phyloP scores from a whole-genome alignment of 2,113 vertebrate genomes.

The Probosciger aterrimus region DNA sequence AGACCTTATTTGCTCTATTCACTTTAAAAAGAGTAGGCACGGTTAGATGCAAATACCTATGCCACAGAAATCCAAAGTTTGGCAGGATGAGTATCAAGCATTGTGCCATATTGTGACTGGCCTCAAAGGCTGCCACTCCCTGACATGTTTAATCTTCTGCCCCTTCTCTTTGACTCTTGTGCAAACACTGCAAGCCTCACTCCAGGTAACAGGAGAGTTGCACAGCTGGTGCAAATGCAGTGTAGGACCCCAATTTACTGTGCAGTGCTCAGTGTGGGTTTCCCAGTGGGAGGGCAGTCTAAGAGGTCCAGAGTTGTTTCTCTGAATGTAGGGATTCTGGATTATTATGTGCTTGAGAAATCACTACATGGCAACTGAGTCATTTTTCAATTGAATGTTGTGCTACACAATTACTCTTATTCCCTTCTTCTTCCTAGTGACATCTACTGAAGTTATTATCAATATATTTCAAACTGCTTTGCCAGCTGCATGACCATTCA shows the following conservation, averaged over 20 bases:
- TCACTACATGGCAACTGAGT: too few species aligned
- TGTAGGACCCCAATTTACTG: too few species aligned
- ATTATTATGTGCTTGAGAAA: background rate
- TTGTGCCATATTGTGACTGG: background rate
- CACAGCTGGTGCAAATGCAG: accelerated
- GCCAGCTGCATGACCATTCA: background rate
- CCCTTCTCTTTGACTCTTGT: accelerated
- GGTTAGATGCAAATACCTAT: background rate
- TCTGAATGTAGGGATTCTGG: background rate
- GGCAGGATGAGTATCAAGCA: background rate
- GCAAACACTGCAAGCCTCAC: background rate
- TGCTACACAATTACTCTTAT: background rate
- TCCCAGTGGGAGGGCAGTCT: background rate
- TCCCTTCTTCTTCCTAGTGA: background rate
- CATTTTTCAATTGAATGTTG: background rate
- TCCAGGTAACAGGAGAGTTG: background rate
- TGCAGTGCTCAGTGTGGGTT: background rate
- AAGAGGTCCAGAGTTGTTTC: background rate
- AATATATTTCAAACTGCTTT: background rate
- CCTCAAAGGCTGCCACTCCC: background rate
- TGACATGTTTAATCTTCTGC: background rate
- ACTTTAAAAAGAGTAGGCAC: background rate
- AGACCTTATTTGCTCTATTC: background rate
- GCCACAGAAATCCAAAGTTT: background rate
- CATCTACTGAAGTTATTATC: background rate